A percentile compares a stretch with the other conserved stretches of the same genome.
Conservation (phyloP, 1,140 invertebrate genomes). For the Melitaea cinxia region DNA sequence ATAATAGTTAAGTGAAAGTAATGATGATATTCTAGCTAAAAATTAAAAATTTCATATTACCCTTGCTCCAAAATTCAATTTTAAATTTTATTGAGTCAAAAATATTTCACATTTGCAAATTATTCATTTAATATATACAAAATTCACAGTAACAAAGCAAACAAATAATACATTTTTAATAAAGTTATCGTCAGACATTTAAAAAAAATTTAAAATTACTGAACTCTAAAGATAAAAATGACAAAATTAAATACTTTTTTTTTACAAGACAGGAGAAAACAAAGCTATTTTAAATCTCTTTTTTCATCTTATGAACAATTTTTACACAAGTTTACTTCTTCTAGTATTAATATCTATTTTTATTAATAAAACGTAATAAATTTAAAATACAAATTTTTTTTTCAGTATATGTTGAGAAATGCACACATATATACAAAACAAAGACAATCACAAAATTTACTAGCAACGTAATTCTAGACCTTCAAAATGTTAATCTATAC, state of each 20-base stretch:
- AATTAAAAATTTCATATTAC: not conserved
- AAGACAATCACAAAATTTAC: not conserved
- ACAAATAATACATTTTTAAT: conserved; percentile 6
- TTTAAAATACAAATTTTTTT: conserved; percentile 9
- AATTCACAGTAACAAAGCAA: conserved; percentile 42
- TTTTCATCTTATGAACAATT: conserved; percentile 9
- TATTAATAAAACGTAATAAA: no score
- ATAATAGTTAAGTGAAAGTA: not conserved
- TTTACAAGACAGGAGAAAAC: no score
- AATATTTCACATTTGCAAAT: conserved; percentile 6
- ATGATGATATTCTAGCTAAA: not conserved
- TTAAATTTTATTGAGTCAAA: no score
- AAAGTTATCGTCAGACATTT: not conserved
- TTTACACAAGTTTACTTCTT: conserved; percentile 7
- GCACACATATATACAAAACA: not conserved
- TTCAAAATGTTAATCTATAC: no score
- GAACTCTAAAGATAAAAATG: not conserved
- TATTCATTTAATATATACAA: conserved; percentile 62
- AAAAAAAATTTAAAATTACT: not conserved
- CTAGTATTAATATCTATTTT: no score
- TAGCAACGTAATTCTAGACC: not conserved
- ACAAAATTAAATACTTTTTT: no score
- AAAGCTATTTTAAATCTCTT: not conserved
- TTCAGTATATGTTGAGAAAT: no score
- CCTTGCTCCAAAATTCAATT: not conserved